phyloP scores from a whole-genome alignment of 2,797 vertebrate genomes.

The Lophotriccus pileatus region DNA sequence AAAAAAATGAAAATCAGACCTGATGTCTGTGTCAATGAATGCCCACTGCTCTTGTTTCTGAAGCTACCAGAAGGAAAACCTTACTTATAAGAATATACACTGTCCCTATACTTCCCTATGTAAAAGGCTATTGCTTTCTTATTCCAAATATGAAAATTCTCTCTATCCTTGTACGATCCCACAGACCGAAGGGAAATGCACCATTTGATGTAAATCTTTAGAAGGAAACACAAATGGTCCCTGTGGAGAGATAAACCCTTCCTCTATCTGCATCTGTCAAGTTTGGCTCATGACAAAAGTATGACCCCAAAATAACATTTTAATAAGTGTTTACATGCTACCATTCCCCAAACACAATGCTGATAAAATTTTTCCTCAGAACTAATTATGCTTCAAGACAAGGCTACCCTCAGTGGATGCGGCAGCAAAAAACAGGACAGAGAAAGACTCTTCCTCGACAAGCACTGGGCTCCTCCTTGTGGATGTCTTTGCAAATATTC shows the following conservation, averaged over 20 bases:
- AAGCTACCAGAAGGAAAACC: not conserved
- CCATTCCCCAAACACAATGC: constrained; percentile 67
- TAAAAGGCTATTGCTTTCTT: not conserved
- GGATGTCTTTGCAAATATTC: not conserved
- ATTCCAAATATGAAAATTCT: not conserved
- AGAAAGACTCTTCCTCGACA: not conserved
- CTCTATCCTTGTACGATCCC: not conserved
- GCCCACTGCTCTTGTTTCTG: not conserved
- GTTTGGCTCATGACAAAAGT: constrained; percentile 66
- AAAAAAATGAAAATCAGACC: not conserved
- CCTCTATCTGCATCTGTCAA: constrained; percentile 66
- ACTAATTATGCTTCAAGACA: constrained; percentile 73
- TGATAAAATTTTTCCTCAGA: constrained; percentile 73
- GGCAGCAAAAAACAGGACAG: not conserved
- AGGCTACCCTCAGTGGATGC: constrained; percentile 40
- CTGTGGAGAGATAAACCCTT: constrained; percentile 48
- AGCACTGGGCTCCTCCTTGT: constrained; percentile 67
- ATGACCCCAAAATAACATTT: constrained; percentile 71
- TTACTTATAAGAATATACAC: not conserved
- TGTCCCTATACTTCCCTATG: not conserved
- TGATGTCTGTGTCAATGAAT: not conserved
- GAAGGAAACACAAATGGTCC: constrained; percentile 38
- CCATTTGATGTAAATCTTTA: constrained; percentile 45
- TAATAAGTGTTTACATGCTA: constrained; percentile 76
- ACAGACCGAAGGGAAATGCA: constrained; percentile 35